Evolutionary conservation across 2,113 vertebrate genomes (phyloP).

Genomic region (Pelmatolapia mariae): DNA sequence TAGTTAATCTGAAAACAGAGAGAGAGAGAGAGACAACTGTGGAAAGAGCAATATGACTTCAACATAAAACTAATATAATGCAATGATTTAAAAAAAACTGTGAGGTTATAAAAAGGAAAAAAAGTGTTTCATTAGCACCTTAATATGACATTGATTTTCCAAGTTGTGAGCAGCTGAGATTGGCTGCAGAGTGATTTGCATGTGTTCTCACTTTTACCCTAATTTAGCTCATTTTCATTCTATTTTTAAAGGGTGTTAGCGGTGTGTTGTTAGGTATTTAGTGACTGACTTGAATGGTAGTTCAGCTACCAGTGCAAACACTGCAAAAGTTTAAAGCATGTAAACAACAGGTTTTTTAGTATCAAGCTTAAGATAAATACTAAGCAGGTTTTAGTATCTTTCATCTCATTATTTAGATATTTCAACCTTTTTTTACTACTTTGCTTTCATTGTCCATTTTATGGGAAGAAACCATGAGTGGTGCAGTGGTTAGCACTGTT

Average conservation of each 20-base stretch:
- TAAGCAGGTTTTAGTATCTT: background rate
- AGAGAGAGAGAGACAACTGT: background rate
- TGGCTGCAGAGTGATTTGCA: background rate
- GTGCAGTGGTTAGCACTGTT: background rate
- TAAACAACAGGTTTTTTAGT: background rate
- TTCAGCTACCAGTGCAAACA: background rate
- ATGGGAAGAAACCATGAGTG: background rate
- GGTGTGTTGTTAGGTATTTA: background rate
- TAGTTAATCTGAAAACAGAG: background rate
- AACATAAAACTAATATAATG: background rate
- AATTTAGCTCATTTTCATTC: background rate
- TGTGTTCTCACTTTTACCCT: background rate
- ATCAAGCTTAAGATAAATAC: background rate
- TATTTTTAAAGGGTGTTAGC: background rate
- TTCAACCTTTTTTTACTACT: background rate
- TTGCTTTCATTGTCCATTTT: background rate
- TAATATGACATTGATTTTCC: background rate
- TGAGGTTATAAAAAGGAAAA: background rate
- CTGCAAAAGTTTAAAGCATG: background rate
- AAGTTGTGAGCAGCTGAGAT: background rate
- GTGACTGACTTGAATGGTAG: background rate
- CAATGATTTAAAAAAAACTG: background rate
- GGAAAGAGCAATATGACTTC: background rate
- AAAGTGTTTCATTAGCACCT: constrained; percentile 1
- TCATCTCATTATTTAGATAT: background rate